Conservation (phyloP, 2,113 vertebrate genomes). For the Noturus placidus region DNA sequence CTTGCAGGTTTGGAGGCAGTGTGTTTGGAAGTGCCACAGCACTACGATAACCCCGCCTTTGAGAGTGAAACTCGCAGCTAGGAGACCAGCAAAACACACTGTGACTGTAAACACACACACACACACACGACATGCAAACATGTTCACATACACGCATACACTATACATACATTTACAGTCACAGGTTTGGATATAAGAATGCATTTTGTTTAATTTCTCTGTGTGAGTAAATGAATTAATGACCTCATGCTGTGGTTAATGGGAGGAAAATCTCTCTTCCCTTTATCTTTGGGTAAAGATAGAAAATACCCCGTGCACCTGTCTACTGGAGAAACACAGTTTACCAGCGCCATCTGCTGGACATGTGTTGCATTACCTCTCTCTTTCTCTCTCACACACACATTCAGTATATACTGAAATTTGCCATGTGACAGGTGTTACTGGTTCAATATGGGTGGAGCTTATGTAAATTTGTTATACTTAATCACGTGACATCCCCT, state of each 20-base stretch:
- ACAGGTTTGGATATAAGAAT: not conserved
- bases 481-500: not conserved
- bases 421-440: not conserved
- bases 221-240: not conserved
- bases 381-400: not conserved
- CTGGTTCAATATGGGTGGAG: not conserved
- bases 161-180: not conserved
- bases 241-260: constrained; percentile 25
- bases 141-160: not conserved
- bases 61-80: constrained; percentile 68
- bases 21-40: constrained; percentile 69
- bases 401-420: not conserved
- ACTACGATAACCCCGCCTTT: constrained; percentile 80
- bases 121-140: not conserved
- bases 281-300: not conserved
- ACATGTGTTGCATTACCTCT: not conserved
- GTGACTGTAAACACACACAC: constrained; percentile 25
- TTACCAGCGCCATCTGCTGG: not conserved
- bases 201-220: not conserved
- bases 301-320: no score
- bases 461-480: not conserved
- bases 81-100: constrained; percentile 13
- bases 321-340: not conserved
- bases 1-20: constrained; percentile 50
- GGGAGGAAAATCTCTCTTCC: not conserved